Evolutionary conservation across 37 sponge, comb jelly and placozoan species (phyloP), one percentile per base, ranked within the genome.

Genomic region (Cladorhizidae sp.): DNA sequence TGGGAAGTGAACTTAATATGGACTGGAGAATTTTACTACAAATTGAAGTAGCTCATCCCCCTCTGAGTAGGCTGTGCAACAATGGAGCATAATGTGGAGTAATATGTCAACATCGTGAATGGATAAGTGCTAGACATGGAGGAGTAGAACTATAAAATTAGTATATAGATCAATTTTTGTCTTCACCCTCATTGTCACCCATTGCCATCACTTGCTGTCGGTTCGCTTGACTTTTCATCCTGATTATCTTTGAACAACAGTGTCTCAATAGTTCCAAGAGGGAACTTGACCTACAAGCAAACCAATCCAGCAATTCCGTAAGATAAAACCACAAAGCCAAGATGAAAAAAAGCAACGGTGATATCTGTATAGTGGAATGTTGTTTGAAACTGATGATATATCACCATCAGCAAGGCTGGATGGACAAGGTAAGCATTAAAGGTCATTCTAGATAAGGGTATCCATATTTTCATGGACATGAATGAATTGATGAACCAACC

Each of bases 351-450:
- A 32, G 76, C 79, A 29, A 85, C 33, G 32, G 52, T 71, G 9
- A 70, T 32, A 42, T 85, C 70, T n/a, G 71, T 57, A 56, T 80
- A 91, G 39, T 74, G 59, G 17, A 88, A 8, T 0, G 89, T 57
- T 9, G 21, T 31, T 25, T 91, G 36, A 28, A 67, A 23, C 0
- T 61, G 40, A 21, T 57, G 36, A 21, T 74, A 64, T 23, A 93
- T 40, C 6, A 85, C 72, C 37, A 17, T 28, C 69, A 96, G 78
- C 1, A 96, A 70, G 35, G 91, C 69, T 8, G 88, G 92, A 51
- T 96, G 97, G 39, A 91, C 45, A 35, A 96, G 92, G 68, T 96
- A 96, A 38, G 94, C 92, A 39, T 35, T 75, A 72, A 79, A 94
- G 17, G 97, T 84, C 40, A 96, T 75, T 21, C 97, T 89, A 57